Evolutionary conservation across 2,888 invertebrate genomes (phyloP).

Genomic region (Ischnus inquisitorius): DNA sequence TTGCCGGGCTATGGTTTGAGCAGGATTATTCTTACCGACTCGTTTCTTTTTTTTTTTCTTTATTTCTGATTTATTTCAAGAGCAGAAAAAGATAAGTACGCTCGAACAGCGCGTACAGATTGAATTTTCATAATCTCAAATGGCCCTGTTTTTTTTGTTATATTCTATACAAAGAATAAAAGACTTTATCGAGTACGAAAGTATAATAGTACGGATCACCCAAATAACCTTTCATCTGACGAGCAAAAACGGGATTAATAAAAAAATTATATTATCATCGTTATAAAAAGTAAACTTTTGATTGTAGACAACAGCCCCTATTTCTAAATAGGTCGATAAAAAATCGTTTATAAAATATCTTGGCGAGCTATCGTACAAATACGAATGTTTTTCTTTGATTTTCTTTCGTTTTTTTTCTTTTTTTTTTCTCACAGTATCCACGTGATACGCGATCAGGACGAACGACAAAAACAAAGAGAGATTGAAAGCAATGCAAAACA

Average conservation of each 20-base stretch:
- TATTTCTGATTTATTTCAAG: slow-evolving; percentile 2
- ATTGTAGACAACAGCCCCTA: slow-evolving; percentile 81
- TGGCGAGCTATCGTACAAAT: slow-evolving; percentile 73
- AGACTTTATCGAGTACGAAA: slow-evolving; percentile 40
- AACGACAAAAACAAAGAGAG: slow-evolving; percentile 65
- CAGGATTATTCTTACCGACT: slow-evolving; percentile 68
- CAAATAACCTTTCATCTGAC: slow-evolving; percentile 39
- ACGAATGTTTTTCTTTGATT: slow-evolving; percentile 54
- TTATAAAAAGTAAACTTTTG: slow-evolving; percentile 81
- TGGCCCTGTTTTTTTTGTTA: slow-evolving; percentile 26
- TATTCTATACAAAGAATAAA: slow-evolving; percentile 33
- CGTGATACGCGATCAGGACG: slow-evolving; percentile 30
- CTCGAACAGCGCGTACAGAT: neutral
- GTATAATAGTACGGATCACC: slow-evolving; percentile 50
- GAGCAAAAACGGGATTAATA: slow-evolving; percentile 29
- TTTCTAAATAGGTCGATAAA: slow-evolving; percentile 79
- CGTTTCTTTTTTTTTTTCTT: slow-evolving; percentile 70
- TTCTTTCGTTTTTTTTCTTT: too few species aligned
- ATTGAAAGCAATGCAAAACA: slow-evolving; percentile 72
- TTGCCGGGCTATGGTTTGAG: slow-evolving; percentile 73
- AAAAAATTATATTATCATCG: slow-evolving; percentile 76
- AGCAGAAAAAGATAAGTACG: neutral
- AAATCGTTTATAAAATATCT: slow-evolving; percentile 79
- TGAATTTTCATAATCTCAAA: slow-evolving; percentile 49
- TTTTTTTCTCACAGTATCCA: slow-evolving; percentile 72